phyloP scores from a whole-genome alignment of 2,888 invertebrate species.

The Electrophaes corylata region DNA sequence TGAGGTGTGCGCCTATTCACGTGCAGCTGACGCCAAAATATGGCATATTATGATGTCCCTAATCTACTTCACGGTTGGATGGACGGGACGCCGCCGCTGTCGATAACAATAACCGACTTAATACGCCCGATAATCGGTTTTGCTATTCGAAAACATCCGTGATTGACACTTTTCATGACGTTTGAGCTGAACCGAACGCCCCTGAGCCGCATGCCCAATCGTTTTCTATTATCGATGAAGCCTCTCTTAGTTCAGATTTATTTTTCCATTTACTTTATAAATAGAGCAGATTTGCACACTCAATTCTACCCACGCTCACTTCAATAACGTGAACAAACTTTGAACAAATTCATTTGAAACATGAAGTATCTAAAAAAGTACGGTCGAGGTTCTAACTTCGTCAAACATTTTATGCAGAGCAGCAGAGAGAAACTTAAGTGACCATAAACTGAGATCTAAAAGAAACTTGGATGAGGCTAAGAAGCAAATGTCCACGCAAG shows the following conservation, averaged over 20 bases:
- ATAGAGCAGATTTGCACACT: slow-evolving; percentile 20
- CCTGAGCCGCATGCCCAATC: slow-evolving; percentile 51
- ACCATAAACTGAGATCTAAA: slow-evolving; percentile 52
- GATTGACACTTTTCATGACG: slow-evolving; percentile 82
- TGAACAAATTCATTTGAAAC: slow-evolving; percentile 15
- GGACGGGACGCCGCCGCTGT: slow-evolving; percentile 70
- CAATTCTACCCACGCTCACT: slow-evolving; percentile 23
- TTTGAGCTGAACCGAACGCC: slow-evolving; percentile 66
- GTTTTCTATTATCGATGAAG: slow-evolving; percentile 51
- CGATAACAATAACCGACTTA: slow-evolving; percentile 83
- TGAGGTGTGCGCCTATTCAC: slow-evolving; percentile 61
- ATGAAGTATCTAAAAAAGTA: slow-evolving; percentile 22
- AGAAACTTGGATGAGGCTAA: slow-evolving; percentile 57
- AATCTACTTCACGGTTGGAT: slow-evolving; percentile 79
- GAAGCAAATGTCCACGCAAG: slow-evolving; percentile 69
- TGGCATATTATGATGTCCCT: slow-evolving; percentile 82
- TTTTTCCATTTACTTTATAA: slow-evolving; percentile 44
- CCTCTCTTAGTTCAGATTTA: slow-evolving; percentile 23
- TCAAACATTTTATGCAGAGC: slow-evolving; percentile 42
- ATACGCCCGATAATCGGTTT: slow-evolving; percentile 83
- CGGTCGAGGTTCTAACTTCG: slow-evolving; percentile 38
- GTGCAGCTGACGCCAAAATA: slow-evolving; percentile 82
- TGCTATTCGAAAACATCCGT: slow-evolving; percentile 80
- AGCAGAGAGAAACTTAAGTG: slow-evolving; percentile 48
- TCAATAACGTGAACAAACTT: slow-evolving; percentile 10